Evolutionary conservation across 1,140 invertebrate genomes (phyloP), one percentile per base, ranked within the genome.

Genomic region (Drosophila guanche): DNA sequence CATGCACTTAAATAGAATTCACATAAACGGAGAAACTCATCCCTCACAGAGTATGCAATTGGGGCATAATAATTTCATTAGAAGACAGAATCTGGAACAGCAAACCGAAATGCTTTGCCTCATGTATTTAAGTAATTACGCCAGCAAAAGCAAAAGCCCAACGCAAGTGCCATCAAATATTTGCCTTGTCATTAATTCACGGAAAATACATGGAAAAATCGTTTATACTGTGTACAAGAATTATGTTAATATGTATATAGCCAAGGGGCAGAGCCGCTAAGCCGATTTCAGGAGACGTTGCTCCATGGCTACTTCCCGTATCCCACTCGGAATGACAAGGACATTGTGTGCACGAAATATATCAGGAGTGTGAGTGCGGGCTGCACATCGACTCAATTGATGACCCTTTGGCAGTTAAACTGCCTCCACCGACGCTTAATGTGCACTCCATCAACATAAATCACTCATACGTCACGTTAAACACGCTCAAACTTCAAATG

Each of bases 401-500:
- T 68, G 72, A 79, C 71, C 55, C 70, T 75, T 83, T 74, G 80
- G 61, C 77, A 86, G 80, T 74, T 86, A 52, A 76, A 80, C 80
- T 62, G 77, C 61, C 74, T 58, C 62, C 54, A 80, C 63, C 54
- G 33, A 62, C 68, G 62, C 45, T 76, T 76, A 72, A 80, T 76
- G 77, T 76, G 65, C 75, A 79, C 73, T 86, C 55, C 74, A 88
- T 88, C 78, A 88, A 73, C 83, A 86, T 86, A 86, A 86, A 86
- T 86, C 81, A 86, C 77, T 86, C 83, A 86, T 86, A 86, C 81
- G 81, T 86, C 81, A 81, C 74, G 78, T 86, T 86, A 86, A 86
- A 81, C 81, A 86, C 81, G 81, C 81, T 86, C 69, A 53, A 86
- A 88, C 78, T 86, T 66, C 68, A 60, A 80, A 80, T 80, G 80